Evolutionary conservation across 2,888 invertebrate species (phyloP).

Genomic region (Thera obeliscata): DNA sequence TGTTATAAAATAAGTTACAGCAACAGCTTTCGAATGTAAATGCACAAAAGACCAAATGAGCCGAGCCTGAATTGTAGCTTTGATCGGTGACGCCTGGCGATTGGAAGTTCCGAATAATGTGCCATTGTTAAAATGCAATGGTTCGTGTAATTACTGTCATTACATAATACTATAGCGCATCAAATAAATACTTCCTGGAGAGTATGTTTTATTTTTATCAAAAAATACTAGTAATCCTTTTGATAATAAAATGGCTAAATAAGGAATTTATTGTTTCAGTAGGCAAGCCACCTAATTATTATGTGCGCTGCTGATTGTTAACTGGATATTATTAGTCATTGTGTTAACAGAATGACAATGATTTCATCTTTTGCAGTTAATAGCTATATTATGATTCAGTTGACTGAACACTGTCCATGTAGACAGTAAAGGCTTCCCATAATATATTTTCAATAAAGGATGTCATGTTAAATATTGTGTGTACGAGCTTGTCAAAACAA

Average conservation of each 20-base stretch:
- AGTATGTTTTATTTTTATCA: background rate
- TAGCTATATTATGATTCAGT: constrained; percentile 44
- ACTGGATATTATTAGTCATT: constrained; percentile 30
- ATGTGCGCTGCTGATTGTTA: constrained; percentile 2
- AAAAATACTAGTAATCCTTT: background rate
- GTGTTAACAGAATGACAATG: constrained; percentile 33
- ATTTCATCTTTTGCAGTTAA: constrained; percentile 35
- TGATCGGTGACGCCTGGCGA: constrained; percentile 48
- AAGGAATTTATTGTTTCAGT: background rate
- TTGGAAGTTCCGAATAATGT: constrained; percentile 49
- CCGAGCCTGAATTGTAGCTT: constrained; percentile 38
- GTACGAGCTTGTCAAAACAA: constrained; percentile 4
- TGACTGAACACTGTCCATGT: constrained; percentile 55
- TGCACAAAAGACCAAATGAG: constrained; percentile 35
- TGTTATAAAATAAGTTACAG: constrained; percentile 31
- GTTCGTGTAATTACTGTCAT: constrained; percentile 63
- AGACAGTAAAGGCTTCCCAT: constrained; percentile 44
- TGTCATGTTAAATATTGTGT: constrained; percentile 4
- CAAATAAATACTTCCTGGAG: background rate
- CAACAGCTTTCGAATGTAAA: constrained; percentile 28
- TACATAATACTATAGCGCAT: constrained; percentile 28
- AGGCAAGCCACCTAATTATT: background rate
- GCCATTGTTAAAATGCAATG: constrained; percentile 62
- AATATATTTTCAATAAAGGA: constrained; percentile 29
- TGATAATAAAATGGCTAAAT: background rate